Base-by-base conservation (phyloP, 2,888 invertebrate species). In the Timema cristinae region DNA sequence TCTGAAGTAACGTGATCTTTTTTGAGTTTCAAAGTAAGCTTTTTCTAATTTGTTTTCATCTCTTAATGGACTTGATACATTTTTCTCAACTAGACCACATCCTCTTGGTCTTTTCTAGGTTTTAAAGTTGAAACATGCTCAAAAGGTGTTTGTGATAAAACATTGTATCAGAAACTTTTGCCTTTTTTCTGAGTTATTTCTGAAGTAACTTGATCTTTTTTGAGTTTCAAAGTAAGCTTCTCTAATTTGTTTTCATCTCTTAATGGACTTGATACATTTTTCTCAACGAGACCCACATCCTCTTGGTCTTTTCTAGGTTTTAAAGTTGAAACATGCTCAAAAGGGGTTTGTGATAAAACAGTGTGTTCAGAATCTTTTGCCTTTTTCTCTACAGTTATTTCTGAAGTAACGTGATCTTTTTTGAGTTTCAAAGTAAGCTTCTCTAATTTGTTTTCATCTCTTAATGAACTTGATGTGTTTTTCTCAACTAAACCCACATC, bases 51-150 rank as follows among this genome's bases (percentile, higher is more conserved):
- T 71, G 67, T 52, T 67, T 50, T 73, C 67, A 50, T 71, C 70
- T 79, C n/a, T 86, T 78, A 16, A 67, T 13, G 71, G 69, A 54
- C 50, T 50, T 71, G 72, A 77, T 77, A 61, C 52, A 13, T 16
- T 9, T 15, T 66, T 50, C 16, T 52, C 48, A 48, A 66, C 56
- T 66, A 61, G 50, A 63, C 49, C 16, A 54, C 11, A 16, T 16
- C 48, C 7, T 16, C 16, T 49, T 59, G 49, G 66, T 73, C 71
- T 69, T 74, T 72, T 13, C 69, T 72, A 50, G 71, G 67, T 71
- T 73, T 74, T 56, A 73, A 69, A 47, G 72, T 71, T 16, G 85
- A 85, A 77, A 83, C 50, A 49, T 70, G 61, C 52, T 74, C 73
- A n/a, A 50, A 61, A 50, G 67, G 56, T 52, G 69, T 5, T 54